Evolutionary conservation across 2,888 invertebrate species (phyloP).

Genomic region (Drosophila meridionalis): DNA sequence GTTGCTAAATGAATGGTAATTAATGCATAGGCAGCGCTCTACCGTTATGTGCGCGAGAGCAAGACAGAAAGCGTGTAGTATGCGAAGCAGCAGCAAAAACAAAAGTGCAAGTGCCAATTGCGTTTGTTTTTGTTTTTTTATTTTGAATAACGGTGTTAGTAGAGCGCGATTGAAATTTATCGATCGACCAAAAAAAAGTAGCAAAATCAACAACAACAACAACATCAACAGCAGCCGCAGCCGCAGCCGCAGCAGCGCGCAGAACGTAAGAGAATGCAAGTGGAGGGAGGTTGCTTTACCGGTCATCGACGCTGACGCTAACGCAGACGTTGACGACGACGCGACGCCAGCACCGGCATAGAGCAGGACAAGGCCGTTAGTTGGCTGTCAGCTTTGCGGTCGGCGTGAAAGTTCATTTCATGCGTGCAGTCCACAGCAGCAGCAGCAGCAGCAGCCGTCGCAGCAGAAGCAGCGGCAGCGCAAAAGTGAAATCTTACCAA

Average conservation of each 20-base stretch:
- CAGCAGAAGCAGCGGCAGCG: conserved; percentile 5
- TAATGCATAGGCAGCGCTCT: conserved; percentile 36
- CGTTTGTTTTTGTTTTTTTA: conserved; percentile 12
- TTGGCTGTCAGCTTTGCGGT: conserved; percentile 38
- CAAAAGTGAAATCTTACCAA: conserved; percentile 55
- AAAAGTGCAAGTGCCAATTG: conserved; percentile 46
- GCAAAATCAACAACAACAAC: conserved; percentile 9
- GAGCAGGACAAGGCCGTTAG: conserved; percentile 51
- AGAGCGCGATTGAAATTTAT: conserved; percentile 40
- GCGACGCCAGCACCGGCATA: conserved; percentile 43
- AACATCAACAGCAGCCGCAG: background rate
- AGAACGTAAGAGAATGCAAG: conserved; percentile 14
- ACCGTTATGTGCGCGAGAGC: conserved; percentile 24
- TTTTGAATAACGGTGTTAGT: conserved; percentile 31
- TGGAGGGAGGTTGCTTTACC: conserved; percentile 28
- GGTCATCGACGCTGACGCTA: conserved; percentile 29
- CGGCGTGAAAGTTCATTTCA: conserved; percentile 51
- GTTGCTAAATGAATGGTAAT: conserved; percentile 48
- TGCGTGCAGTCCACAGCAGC: conserved; percentile 29
- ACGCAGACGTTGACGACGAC: conserved; percentile 9
- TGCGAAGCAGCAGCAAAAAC: conserved; percentile 23
- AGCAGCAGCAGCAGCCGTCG: conserved; percentile 16
- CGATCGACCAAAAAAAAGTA: conserved; percentile 33
- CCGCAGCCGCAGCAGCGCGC: background rate
- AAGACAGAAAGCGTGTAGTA: conserved; percentile 32